phyloP scores from a whole-genome alignment of 2,113 vertebrate species.

The Xiphophorus maculatus region DNA sequence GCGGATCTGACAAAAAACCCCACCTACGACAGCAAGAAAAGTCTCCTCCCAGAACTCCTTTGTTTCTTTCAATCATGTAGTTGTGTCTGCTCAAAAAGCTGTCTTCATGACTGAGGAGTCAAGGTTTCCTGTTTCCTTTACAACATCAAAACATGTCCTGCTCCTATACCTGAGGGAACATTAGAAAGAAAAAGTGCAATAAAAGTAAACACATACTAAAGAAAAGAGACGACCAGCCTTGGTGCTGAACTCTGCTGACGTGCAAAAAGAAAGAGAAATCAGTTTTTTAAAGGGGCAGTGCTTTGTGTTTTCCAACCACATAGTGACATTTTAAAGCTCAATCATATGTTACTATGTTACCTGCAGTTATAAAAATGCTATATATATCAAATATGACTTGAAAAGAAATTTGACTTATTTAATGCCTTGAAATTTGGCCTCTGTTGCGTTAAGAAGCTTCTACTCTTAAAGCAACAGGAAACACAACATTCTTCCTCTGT shows the following conservation, averaged over 20 bases:
- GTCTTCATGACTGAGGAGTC: conserved; percentile 21
- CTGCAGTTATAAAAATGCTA: too few relatives aligned
- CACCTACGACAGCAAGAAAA: conserved; percentile 47
- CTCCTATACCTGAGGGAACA: neutral
- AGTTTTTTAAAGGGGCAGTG: too few relatives aligned
- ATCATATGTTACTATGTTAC: too few relatives aligned
- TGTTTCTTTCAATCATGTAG: conserved; percentile 42
- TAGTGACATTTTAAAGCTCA: too few relatives aligned
- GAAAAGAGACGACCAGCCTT: conserved; percentile 46
- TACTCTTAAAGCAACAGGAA: too few relatives aligned
- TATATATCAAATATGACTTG: too few relatives aligned
- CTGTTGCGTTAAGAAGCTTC: too few relatives aligned
- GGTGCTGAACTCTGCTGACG: conserved; percentile 42
- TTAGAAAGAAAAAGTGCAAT: conserved; percentile 15
- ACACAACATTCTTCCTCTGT: too few relatives aligned
- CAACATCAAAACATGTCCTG: conserved; percentile 36
- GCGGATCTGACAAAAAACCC: conserved; percentile 57
- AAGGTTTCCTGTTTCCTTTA: conserved; percentile 29
- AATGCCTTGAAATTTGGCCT: too few relatives aligned
- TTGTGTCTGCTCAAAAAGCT: conserved; percentile 6
- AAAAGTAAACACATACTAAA: conserved; percentile 43
- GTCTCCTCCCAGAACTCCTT: conserved; percentile 29
- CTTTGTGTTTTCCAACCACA: too few relatives aligned
- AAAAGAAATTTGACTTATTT: too few relatives aligned
- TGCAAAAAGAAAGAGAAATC: conserved; percentile 23